A percentile compares a stretch with the other conserved stretches of the same genome.
phyloP scores from a whole-genome alignment of 2,888 invertebrate genomes.

The Scaptomyza polygonia region DNA sequence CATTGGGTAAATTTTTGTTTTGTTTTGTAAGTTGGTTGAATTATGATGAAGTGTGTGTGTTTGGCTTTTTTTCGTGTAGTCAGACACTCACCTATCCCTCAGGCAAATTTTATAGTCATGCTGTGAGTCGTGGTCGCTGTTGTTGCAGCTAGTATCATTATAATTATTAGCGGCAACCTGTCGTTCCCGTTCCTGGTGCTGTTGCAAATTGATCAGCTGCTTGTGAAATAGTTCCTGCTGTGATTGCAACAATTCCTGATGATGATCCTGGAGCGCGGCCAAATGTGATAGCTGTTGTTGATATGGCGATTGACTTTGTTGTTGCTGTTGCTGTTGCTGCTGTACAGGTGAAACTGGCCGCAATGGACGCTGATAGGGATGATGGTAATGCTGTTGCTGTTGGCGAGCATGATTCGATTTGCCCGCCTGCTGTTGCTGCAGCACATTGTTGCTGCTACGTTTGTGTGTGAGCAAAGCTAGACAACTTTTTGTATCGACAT shows the following conservation, averaged over 20 bases:
- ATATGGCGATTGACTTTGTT: conserved; percentile 59
- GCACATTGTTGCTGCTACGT: conserved; percentile 45
- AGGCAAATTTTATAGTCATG: conserved; percentile 82
- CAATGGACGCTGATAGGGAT: conserved; percentile 69
- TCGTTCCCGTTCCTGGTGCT: conserved; percentile 51
- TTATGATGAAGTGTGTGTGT: conserved; percentile 11
- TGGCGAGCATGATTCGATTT: conserved; percentile 45
- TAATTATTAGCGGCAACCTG: conserved; percentile 45
- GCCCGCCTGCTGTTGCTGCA: conserved; percentile 75
- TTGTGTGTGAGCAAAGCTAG: conserved; percentile 54
- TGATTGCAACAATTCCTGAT: conserved; percentile 64
- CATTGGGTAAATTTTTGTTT: not conserved
- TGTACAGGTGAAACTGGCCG: conserved; percentile 52
- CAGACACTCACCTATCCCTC: conserved; percentile 84
- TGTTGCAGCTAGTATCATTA: conserved; percentile 65
- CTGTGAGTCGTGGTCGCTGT: conserved; percentile 74
- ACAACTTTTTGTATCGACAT: conserved; percentile 65
- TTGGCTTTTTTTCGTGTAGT: conserved; percentile 4
- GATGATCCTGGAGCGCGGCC: conserved; percentile 69
- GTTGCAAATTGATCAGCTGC: conserved; percentile 72
- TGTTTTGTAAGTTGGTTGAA: not conserved
- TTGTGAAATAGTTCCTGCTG: conserved; percentile 81
- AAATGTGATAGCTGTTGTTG: conserved; percentile 68
- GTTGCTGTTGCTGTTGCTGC: conserved; percentile 34
- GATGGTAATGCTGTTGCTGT: conserved; percentile 57